phyloP scores from a whole-genome alignment of 2,797 vertebrate genomes.

The Morus bassanus region DNA sequence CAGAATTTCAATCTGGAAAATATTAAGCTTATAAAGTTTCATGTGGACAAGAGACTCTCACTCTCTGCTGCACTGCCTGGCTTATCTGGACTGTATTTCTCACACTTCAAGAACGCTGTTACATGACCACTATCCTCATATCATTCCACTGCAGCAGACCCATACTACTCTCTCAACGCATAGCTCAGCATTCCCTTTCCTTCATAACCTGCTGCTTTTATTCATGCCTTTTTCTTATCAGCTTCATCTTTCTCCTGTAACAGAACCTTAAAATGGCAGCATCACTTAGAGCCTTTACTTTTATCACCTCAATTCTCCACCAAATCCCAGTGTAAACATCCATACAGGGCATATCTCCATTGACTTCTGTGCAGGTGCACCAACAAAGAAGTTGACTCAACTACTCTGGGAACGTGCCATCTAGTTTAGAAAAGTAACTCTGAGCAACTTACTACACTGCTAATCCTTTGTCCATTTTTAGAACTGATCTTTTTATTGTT shows the following conservation, averaged over 20 bases:
- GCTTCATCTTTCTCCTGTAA: not conserved
- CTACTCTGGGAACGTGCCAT: not conserved
- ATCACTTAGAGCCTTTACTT: not conserved
- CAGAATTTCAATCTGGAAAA: slow-evolving; percentile 25
- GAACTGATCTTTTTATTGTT: not conserved
- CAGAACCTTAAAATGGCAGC: not conserved
- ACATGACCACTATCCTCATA: not conserved
- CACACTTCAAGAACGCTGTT: not conserved
- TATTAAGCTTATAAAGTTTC: not conserved
- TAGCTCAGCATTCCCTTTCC: not conserved
- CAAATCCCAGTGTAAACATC: not conserved
- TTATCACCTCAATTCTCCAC: not conserved
- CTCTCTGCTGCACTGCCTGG: not conserved
- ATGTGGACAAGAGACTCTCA: not conserved
- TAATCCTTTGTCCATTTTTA: not conserved
- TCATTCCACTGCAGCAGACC: not conserved
- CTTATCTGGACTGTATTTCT: not conserved
- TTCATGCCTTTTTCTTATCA: not conserved
- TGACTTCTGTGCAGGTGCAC: not conserved
- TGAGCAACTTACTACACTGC: not conserved
- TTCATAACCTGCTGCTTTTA: not conserved
- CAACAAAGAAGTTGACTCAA: not conserved
- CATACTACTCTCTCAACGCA: fast-evolving
- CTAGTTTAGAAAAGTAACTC: not conserved
- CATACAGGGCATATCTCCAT: not conserved